Evolutionary conservation across 2,797 vertebrate species (phyloP).

Genomic region (Eulemur albifrons): DNA sequence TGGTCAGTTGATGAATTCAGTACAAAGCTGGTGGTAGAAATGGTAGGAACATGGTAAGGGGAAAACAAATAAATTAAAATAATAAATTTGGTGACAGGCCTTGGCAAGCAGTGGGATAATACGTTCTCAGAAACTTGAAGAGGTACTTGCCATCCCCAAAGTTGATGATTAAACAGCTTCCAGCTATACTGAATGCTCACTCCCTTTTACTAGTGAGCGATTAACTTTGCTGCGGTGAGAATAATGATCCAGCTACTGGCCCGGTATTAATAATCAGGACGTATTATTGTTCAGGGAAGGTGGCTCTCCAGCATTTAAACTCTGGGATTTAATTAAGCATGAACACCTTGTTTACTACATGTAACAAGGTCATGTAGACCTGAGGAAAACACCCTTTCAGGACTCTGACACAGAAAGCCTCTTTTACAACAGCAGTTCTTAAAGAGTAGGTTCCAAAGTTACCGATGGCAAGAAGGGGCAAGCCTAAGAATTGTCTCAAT

Average conservation of each 20-base stretch:
- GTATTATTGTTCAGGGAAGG: background rate
- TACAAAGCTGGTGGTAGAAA: background rate
- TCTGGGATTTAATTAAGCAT: background rate
- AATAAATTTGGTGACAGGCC: background rate
- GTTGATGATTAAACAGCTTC: slow-evolving; percentile 38
- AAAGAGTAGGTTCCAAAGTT: background rate
- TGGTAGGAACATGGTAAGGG: background rate
- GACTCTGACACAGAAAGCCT: background rate
- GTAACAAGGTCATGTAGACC: background rate
- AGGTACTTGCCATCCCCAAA: background rate
- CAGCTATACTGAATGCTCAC: background rate
- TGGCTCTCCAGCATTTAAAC: background rate
- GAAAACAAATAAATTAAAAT: slow-evolving; percentile 34
- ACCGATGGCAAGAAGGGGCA: background rate
- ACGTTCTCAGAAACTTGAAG: background rate
- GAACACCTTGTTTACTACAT: background rate
- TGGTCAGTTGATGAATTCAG: background rate
- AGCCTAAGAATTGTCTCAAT: background rate
- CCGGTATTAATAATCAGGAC: background rate
- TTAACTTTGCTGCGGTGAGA: background rate
- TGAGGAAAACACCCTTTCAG: background rate
- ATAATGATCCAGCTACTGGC: background rate
- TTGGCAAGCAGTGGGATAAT: background rate
- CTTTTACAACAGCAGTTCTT: background rate
- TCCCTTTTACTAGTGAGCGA: slow-evolving; percentile 7